Evolutionary conservation across 92 coral and sea anemone species (phyloP).

Genomic region (Galaxea fascicularis): DNA sequence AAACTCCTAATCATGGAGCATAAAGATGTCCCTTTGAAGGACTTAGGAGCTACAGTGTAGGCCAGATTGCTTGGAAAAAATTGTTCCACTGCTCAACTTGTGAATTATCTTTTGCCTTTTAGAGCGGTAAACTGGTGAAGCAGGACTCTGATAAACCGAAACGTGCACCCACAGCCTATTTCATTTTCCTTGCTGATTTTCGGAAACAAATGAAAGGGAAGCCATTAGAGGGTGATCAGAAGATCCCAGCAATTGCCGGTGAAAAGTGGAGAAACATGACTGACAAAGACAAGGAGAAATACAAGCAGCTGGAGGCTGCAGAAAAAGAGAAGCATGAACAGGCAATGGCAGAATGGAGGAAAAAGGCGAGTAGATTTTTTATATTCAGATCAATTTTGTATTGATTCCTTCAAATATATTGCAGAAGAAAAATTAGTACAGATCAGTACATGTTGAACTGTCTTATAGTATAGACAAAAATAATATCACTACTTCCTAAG

Average conservation of each 20-base stretch:
- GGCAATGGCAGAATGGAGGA: slow-evolving; percentile 78
- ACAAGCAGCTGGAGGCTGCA: slow-evolving; percentile 66
- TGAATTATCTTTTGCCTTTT: neutral
- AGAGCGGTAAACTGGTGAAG: slow-evolving; percentile 76
- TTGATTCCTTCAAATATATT: too few species aligned
- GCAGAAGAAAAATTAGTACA: too few species aligned
- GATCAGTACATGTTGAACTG: too few species aligned
- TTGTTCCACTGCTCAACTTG: too few species aligned
- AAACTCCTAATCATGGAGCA: too few species aligned
- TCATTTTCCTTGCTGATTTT: slow-evolving; percentile 86
- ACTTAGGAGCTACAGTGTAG: too few species aligned
- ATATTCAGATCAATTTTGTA: too few species aligned
- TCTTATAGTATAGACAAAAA: too few species aligned
- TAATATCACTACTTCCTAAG: too few species aligned
- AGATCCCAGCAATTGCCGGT: slow-evolving; percentile 90
- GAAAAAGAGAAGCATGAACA: slow-evolving; percentile 79
- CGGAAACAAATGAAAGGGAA: slow-evolving; percentile 75
- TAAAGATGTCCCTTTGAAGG: too few species aligned
- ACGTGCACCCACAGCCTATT: slow-evolving; percentile 89
- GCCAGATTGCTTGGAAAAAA: too few species aligned
- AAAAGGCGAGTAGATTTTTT: slow-evolving; percentile 64
- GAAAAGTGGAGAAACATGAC: slow-evolving; percentile 91
- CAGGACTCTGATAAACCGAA: slow-evolving; percentile 93
- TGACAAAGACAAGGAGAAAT: slow-evolving; percentile 79
- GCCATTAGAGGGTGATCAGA: slow-evolving; percentile 61